These are phyloP conservation scores for Etia nguti DNA, from an alignment of 2,113 vertebrate genomes.

Conservation along the genomic window DNA sequence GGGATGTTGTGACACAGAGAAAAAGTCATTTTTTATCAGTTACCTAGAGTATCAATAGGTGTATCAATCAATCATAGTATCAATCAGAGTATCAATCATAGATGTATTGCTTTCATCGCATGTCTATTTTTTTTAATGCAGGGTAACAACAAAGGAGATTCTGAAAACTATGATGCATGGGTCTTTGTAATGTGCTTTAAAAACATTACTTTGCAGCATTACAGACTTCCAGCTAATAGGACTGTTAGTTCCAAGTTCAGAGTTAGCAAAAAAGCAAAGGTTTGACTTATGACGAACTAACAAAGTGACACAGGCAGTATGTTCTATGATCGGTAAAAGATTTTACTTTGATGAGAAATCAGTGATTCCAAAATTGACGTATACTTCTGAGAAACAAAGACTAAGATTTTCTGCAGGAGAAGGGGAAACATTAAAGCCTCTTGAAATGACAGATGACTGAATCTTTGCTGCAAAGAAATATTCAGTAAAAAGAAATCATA, in stretches of 20 bases:
- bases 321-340: not conserved
- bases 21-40: not conserved
- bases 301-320: not conserved
- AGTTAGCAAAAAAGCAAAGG: not conserved
- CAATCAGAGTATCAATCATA: no score
- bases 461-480: not conserved
- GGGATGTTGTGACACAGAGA: not conserved
- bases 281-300: not conserved
- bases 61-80: no score
- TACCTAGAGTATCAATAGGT: not conserved
- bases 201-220: not conserved
- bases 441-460: not conserved
- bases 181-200: not conserved
- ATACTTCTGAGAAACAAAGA: not conserved
- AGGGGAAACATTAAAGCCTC: not conserved
- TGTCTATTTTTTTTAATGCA: not conserved
- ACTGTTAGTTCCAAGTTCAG: not conserved
- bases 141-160: not conserved
- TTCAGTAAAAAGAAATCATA: not conserved
- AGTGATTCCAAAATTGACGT: not conserved
- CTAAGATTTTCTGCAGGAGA: not conserved
- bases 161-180: not conserved
- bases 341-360: not conserved
- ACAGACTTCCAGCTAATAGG: not conserved
- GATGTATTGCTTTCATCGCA: not conserved